Base-by-base conservation (phyloP, 2,888 invertebrate species). In the Ceramica pisi region DNA sequence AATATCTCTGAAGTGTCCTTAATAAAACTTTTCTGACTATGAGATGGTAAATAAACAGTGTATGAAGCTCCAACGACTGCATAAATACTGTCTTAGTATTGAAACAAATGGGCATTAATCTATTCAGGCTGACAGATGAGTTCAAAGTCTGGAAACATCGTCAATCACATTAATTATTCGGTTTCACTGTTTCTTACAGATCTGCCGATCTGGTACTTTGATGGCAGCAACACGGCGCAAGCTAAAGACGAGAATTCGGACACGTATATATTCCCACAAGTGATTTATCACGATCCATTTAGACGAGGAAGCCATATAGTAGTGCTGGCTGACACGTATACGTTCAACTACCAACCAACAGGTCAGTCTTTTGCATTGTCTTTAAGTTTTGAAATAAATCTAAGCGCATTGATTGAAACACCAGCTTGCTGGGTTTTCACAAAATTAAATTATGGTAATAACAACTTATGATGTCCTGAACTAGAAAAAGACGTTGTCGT, bases 251-350 rank as follows among this genome's bases (percentile, higher is more conserved):
- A 96, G 71, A 97, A 97, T 87, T 97, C 97, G 0, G 98, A 98
- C 91, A 97, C 97, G 71, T 97, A 97, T 88, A 93, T 98, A 63
- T 96, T 97, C 87, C 98, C 98, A 0, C 97, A 98, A 75, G 97
- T 97, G 69, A 94, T 98, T 86, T 98, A 98, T 94, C 97, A 97
- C 67, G 98, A 98, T 91, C 98, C 98, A 8, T 98, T 98, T 91
- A 96, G 97, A 82, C 97, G 97, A 38, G 97, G 97, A 71, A 97
- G 97, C 89, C 97, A 98, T 92, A 97, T 97, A 83, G 90, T 98
- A 71, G 97, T 98, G 9, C 95, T 98, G 76, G 97, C 98, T 78
- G 98, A 98, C 88, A 97, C 98, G 0, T 98, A 97, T 91, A 90
- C 96, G 95, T 89, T 96, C 94, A 93, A 97, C 96, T 87, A 97